Base-by-base conservation (phyloP, 2,113 vertebrate species). In the Prionailurus bengalensis region DNA sequence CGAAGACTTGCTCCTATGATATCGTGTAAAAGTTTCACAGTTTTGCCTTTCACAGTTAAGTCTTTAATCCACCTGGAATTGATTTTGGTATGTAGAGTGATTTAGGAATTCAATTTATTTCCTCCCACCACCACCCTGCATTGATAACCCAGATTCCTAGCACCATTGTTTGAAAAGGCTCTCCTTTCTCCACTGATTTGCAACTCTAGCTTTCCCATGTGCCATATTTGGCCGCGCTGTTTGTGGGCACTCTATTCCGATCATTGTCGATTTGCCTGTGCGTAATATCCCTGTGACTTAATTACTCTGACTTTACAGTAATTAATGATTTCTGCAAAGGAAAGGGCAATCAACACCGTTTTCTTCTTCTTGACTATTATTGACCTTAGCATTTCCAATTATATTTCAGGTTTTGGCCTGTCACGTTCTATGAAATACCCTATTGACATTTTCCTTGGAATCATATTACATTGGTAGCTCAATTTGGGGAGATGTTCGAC, bases 381-480 rank as follows among this genome's bases (percentile, higher is more conserved):
- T 96, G 93, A 96, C 91, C 71, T 97, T 74, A 89, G n/a, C 36
- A 68, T 23, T 97, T 97, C 48, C 88, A 93, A 81, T 86, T 97
- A 73, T 39, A 78, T 66, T 91, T 95, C 48, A 58, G 53, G 27
- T 80, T 82, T 94, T 36, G 94, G 33, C 39, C 91, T 93, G 81
- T 95, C 90, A 93, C 58, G 53, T 81, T 93, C 88, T 82, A 36
- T 93, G 93, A 96, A 97, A 94, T 70, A 61, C 21, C 31, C 48
- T 91, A 53, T 73, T 95, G 90, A 58, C 88, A 70, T 97, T 97
- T 97, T 94, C 95, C 82, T 7, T 89, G 93, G 17, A 81, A 73
- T 68, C 48, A 1, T 45, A 31, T 95, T 51, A 87, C 27, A 74
- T 39, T 25, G 23, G 65, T n/a, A 70, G 48, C 17, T 97, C 53